These are phyloP conservation scores for Cacoxenus indagator DNA, from an alignment of 2,888 invertebrate genomes.

Conservation along the genomic window DNA sequence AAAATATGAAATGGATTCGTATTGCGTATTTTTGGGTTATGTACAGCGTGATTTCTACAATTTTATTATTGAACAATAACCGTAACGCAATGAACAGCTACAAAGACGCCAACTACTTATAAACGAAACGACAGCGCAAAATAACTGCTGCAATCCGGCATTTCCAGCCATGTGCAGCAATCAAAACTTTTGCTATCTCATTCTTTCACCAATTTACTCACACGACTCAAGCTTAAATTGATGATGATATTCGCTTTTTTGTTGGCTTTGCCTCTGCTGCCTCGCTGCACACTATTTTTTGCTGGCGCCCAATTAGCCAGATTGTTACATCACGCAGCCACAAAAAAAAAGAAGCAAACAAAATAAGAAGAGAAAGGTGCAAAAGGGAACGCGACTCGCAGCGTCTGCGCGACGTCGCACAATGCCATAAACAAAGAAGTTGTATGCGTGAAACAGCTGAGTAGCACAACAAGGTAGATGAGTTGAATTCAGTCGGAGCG, in stretches of 20 bases:
- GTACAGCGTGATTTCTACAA: neutral
- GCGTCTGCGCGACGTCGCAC: neutral
- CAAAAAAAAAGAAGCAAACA: neutral
- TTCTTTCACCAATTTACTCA: neutral
- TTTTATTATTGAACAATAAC: neutral
- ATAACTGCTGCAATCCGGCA: neutral
- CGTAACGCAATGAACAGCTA: neutral
- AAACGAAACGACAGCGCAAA: neutral
- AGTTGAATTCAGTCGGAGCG: no score
- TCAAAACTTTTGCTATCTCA: neutral
- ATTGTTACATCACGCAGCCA: constrained; percentile 49
- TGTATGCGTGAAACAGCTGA: no score
- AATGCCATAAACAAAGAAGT: neutral
- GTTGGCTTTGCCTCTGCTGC: neutral
- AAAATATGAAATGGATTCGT: neutral
- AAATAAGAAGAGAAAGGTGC: no score
- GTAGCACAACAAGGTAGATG: no score
- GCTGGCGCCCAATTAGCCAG: constrained; percentile 50
- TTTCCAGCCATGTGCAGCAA: neutral
- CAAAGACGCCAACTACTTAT: neutral
- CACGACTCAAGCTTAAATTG: neutral
- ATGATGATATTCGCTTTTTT: constrained; percentile 7
- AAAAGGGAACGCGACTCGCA: no score
- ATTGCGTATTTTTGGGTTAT: constrained; percentile 24
- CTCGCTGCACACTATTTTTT: no score